Evolutionary conservation across 2,888 invertebrate species (phyloP), one percentile per base, ranked within the genome.

Genomic region (Pammene fasciana): DNA sequence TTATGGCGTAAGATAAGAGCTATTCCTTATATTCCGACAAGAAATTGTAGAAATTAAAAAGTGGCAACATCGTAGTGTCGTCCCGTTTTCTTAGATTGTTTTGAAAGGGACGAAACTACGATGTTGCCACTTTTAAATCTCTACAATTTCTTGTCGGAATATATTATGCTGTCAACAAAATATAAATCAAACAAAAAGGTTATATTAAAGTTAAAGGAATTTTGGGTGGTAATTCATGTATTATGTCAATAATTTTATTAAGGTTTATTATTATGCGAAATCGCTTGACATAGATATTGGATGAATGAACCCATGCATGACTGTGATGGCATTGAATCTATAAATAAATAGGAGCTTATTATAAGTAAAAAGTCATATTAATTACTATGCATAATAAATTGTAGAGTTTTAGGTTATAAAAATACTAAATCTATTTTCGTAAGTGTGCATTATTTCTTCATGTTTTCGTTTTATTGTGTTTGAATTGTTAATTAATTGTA

Each of bases 401-500:
- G 11, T 59, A 60, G 54, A 64, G 36, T 68, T 34, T 34, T 48
- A 50, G 36, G 46, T 38, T 43, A 36, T 36, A 41, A 57, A 57
- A 59, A 41, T 46, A 45, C 36, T 56, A 46, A 59, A 65, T 54
- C 45, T 68, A 68, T 68, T 68, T 65, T 70, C 70, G 16, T 65
- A 70, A 65, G 54, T 65, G 54, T 60, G 60, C 46, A 65, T 70
- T 70, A 65, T 60, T n/a, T 55, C 65, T 70, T 65, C 65, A 59
- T 68, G 55, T 70, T 70, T 68, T 70, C 34, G 54, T 64, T 68
- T 60, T 52, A 56, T 64, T 70, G 54, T 65, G 65, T 65, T 70
- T 70, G 60, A 54, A 46, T 70, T 70, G 70, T 70, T 70, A 65
- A 70, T 70, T 70, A 70, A 70, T 70, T 70, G 16, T 70, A 70